Evolutionary conservation across 2,888 invertebrate genomes (phyloP), one percentile per base, ranked within the genome.

Genomic region (Microctonus hyperodae): DNA sequence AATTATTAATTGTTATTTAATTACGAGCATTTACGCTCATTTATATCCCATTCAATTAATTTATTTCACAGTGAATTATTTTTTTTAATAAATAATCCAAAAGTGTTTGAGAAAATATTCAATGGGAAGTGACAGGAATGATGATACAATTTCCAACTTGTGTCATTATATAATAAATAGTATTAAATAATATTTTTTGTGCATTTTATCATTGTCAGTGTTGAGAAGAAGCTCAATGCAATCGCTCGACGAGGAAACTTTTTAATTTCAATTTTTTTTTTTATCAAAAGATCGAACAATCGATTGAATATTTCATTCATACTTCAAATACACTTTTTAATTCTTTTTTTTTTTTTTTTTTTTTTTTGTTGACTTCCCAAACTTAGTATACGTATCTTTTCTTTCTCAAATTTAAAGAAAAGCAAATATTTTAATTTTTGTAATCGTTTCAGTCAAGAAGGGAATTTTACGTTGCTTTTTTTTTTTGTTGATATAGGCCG

Each of bases 271-370:
- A 9, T 16, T 6, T 53, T 23, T 51, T 23, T 62, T 53, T 37
- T 60, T 71, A 67, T 65, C 31, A 69, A 69, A 72, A 66, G 63
- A 70, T 72, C 70, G 68, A 70, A 70, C 68, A 51, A 56, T 67
- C 51, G 68, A 62, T 61, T 63, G 16, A 31, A 60, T 57, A 37
- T 2, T 62, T 33, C 16, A 25, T 57, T 35, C 13, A 20, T 56
- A 50, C 57, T 64, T 56, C 37, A 23, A 59, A 9, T 11, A n/a
- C 16, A 33, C 11, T 50, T 56, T 22, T 59, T 56, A 40, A 37
- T 44, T 4, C 6, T 56, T 1, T 5, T 25, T 13, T 6, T 23
- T 55, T 57, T 57, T 2, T 57, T 22, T 20, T 7, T 22, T 56
- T 35, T 56, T 28, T 0, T 56, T 56, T 44, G 35, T 40, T 35